Percentiles rank a stretch among this genome's conserved stretches.
Evolutionary conservation across 2,888 invertebrate genomes (phyloP).

Genomic region (Esperia sulphurella): DNA sequence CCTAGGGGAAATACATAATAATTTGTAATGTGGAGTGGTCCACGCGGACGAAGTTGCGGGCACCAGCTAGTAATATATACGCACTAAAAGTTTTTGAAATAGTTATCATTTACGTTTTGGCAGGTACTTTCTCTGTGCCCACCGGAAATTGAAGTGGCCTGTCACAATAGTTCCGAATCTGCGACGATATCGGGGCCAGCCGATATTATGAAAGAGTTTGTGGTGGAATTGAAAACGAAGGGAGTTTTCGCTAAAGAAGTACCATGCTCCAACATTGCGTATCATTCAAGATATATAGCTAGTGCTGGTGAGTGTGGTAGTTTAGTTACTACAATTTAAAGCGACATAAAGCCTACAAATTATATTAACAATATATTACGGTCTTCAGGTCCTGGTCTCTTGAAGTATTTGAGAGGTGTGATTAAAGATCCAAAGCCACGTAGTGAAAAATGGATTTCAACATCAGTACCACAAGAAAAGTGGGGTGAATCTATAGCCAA

Average conservation of each 20-base stretch:
- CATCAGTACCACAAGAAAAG: constrained; percentile 83
- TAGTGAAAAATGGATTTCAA: constrained; percentile 88
- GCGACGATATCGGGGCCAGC: constrained; percentile 88
- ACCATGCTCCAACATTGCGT: constrained; percentile 88
- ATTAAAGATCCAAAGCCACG: constrained; percentile 82
- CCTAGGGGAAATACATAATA: too few relatives aligned
- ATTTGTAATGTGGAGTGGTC: too few relatives aligned
- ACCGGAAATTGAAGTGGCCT: constrained; percentile 84
- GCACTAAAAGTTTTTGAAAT: too few relatives aligned
- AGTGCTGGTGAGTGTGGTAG: constrained; percentile 61
- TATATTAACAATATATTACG: background rate
- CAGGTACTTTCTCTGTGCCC: constrained; percentile 56
- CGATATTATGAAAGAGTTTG: constrained; percentile 80
- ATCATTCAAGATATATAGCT: constrained; percentile 90
- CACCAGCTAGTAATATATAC: too few relatives aligned
- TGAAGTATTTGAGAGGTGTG: constrained; percentile 75
- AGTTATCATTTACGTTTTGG: background rate
- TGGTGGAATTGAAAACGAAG: constrained; percentile 51
- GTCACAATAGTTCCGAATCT: constrained; percentile 87
- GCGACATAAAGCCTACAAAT: too few relatives aligned
- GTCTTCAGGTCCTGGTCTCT: constrained; percentile 76
- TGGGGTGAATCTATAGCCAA: constrained; percentile 82
- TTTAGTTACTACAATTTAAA: background rate
- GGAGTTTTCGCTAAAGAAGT: constrained; percentile 56
- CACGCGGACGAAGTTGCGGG: too few relatives aligned